Evolutionary conservation across 37 sponge, comb jelly and placozoan genomes (phyloP), one percentile per base, ranked within the genome.

Genomic region (Theonella swinhoei): DNA sequence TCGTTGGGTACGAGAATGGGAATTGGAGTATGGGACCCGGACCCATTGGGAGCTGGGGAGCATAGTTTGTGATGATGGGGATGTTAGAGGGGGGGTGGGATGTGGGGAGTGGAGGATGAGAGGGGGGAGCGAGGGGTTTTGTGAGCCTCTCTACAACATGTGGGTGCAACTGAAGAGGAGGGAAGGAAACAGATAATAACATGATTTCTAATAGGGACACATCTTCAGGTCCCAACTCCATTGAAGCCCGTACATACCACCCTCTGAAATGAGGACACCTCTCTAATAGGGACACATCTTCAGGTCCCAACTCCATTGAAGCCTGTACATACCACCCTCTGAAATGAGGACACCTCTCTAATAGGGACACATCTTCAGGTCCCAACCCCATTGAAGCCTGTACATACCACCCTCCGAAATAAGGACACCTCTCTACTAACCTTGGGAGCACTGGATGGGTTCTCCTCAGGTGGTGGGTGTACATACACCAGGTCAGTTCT

Each of bases 401-500:
- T n/a, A n/a, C n/a, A n/a, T n/a, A n/a, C n/a, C n/a, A n/a, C n/a
- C n/a, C n/a, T n/a, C n/a, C n/a, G n/a, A n/a, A n/a, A n/a, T n/a
- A n/a, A n/a, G n/a, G n/a, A n/a, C n/a, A n/a, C n/a, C n/a, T 33
- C 68, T 65, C 42, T 64, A 33, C 70, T 1, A 30, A 30, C 30
- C 32, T 30, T 69, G 35, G 14, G 32, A 8, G 30, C 70, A 22
- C 33, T 69, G 33, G 22, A 20, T 2, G 28, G 0, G 72, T 77
- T 88, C 62, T 66, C 81, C 40, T 80, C 76, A 2, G 81, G 72
- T 2, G 82, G 69, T 0, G 88, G 88, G 42, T 80, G 81, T 22
- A 83, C 22, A 62, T 89, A 89, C 30, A 89, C 74, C 37, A 89
- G 84, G 43, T 89, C 89, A 3, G 89, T 89, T 22, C 89, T 63